Evolutionary conservation across 1,140 invertebrate species (phyloP).

Genomic region (Centruroides sculpturatus): DNA sequence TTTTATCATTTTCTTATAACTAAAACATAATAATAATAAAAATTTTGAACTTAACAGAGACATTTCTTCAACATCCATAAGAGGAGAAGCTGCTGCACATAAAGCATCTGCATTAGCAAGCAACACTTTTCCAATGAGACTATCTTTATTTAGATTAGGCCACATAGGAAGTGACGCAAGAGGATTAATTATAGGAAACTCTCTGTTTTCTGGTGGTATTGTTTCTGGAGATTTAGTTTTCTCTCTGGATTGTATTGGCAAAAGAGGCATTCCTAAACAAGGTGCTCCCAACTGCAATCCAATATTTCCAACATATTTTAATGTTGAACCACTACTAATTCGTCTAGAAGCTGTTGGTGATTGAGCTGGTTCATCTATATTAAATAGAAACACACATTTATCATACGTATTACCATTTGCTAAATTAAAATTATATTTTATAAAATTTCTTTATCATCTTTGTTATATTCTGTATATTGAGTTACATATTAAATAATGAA

Average conservation of each 20-base stretch:
- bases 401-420: too few relatives aligned
- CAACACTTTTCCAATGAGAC: slow-evolving; percentile 76
- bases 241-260: slow-evolving; percentile 6
- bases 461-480: too few relatives aligned
- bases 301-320: slow-evolving; percentile 15
- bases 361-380: slow-evolving; percentile 12
- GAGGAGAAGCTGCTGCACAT: slow-evolving; percentile 80
- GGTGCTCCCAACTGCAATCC: slow-evolving; percentile 4
- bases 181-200: slow-evolving; percentile 79
- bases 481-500: too few relatives aligned
- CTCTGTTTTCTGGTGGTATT: slow-evolving; percentile 41
- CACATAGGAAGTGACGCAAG: slow-evolving; percentile 67
- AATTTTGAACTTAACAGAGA: slow-evolving; percentile 39
- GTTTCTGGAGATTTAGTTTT: slow-evolving; percentile 15
- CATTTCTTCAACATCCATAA: slow-evolving; percentile 83
- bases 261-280: slow-evolving; percentile 16
- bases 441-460: too few relatives aligned
- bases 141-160: slow-evolving; percentile 45
- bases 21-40: too few relatives aligned
- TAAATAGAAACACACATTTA: neutral
- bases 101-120: slow-evolving; percentile 91
- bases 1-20: too few relatives aligned
- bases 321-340: slow-evolving; percentile 23
- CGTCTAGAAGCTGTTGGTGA: slow-evolving; percentile 22
- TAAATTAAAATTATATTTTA: too few relatives aligned